These are phyloP conservation scores for Notarius quadriscutis DNA, from an alignment of 2,113 vertebrate species.

Conservation along the genomic window DNA sequence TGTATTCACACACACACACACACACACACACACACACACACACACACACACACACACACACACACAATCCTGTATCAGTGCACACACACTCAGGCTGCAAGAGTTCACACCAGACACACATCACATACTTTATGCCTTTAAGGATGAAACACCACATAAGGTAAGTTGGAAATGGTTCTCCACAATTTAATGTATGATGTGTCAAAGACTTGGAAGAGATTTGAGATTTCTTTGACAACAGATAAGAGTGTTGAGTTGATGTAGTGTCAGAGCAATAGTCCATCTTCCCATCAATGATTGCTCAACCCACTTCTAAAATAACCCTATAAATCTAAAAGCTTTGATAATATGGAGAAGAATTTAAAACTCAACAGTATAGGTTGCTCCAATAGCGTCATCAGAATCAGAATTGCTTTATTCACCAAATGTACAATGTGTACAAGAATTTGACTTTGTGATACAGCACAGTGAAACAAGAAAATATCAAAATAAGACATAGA, in stretches of 20 bases:
- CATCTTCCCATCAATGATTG: conserved; percentile 12
- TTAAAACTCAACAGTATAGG: background rate
- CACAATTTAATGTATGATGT: conserved; percentile 26
- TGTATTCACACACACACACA: no score
- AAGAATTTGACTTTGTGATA: no score
- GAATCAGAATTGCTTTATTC: no score
- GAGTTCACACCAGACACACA: conserved; percentile 5
- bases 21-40: no score
- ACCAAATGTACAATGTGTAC: no score
- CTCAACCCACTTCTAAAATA: conserved; percentile 17
- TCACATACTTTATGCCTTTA: conserved; percentile 2
- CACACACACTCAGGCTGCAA: background rate
- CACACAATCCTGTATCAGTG: background rate
- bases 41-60: background rate
- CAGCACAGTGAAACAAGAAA: no score
- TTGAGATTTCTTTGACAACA: background rate
- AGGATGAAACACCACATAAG: conserved; percentile 24
- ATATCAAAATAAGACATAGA: no score
- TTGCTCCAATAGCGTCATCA: no score
- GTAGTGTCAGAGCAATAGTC: background rate
- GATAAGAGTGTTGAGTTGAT: conserved; percentile 9
- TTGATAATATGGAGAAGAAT: conserved; percentile 20
- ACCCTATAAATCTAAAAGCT: conserved; percentile 23
- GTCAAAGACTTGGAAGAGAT: conserved; percentile 34
- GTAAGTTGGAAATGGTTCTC: background rate